Evolutionary conservation across 30 jellyfish, hydroid and myxozoan genomes (phyloP).

Genomic region (Hydra vulgaris): DNA sequence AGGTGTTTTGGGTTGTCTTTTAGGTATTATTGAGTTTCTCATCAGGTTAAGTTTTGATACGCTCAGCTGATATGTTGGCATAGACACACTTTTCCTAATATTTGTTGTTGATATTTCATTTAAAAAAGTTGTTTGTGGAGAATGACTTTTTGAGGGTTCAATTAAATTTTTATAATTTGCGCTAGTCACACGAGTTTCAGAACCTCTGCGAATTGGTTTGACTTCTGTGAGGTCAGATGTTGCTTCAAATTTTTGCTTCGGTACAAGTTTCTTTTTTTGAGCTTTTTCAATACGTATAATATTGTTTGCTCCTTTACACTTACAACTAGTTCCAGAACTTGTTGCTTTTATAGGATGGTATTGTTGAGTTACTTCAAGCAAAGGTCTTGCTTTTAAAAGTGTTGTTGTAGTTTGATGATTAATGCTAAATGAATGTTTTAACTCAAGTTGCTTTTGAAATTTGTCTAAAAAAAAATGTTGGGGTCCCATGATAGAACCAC

Average conservation of each 20-base stretch:
- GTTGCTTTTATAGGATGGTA: not conserved
- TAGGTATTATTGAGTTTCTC: not conserved
- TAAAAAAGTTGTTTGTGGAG: not conserved
- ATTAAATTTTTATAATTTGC: not conserved
- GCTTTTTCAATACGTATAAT: not conserved
- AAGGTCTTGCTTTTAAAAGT: not conserved
- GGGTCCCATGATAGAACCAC: constrained; percentile 86
- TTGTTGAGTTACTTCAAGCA: not conserved
- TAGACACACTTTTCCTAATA: not conserved
- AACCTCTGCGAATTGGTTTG: not conserved
- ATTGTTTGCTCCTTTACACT: not conserved
- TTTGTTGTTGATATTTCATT: not conserved
- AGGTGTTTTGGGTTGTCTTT: not conserved
- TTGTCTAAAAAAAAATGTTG: constrained; percentile 69
- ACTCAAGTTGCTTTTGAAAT: constrained; percentile 10
- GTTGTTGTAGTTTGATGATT: not conserved
- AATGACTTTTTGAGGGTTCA: not conserved
- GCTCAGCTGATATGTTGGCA: not conserved
- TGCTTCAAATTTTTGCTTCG: not conserved
- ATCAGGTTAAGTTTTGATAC: not conserved
- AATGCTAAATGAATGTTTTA: not conserved
- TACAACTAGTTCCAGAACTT: not conserved
- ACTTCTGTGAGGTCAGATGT: not conserved
- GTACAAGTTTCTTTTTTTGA: not conserved
- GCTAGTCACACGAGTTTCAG: not conserved